Evolutionary conservation across 2,113 vertebrate genomes (phyloP), one percentile per base, ranked within the genome.

Genomic region (Noturus placidus): DNA sequence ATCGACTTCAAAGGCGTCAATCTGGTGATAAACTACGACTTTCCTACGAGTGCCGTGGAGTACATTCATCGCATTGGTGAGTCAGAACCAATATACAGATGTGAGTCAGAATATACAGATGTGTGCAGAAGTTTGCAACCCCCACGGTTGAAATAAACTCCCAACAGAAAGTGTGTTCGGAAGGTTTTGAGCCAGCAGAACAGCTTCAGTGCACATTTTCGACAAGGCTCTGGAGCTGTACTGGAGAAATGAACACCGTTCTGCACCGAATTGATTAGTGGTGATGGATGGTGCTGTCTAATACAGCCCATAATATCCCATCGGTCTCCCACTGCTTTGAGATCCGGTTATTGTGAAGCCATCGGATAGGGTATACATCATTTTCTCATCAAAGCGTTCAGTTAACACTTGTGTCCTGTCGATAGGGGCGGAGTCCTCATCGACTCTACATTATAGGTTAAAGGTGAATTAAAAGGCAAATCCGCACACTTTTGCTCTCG

Each of bases 1-100:
- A 99, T 99, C 69, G 98, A 99, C 93, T 99, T 99, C 93, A 99
- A 99, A 95, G 98, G 98, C 2, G 96, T 99, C 87, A 99, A 98
- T 30, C 94, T 99, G 82, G 98, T 99, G 67, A 95, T 99, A 91
- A 99, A 99, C 89, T 99, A 98, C 0, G 98, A 99, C 91, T 96
- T 99, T 83, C 98, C 98, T 30, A 96, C 97, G 22, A 98, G 97
- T 81, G 94, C 98, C 0, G 96, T 99, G 88, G 98, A 99, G 81
- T 99, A 99, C 92, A 98, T 99, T 88, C 98, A 99, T 91, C 95
- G 98, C 54, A 98, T 99, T 85, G 98, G 98, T 99, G 79, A 92
- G 96, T 91, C 27, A 27, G 9, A 30, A 83, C 17, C n/a, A n/a
- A 54, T 17, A 27, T 15, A 5, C 17, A 70, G 3, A 6, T 30